Evolutionary conservation across 1,140 invertebrate species (phyloP), one percentile per base, ranked within the genome.

Genomic region (Drosophila punjabiensis): DNA sequence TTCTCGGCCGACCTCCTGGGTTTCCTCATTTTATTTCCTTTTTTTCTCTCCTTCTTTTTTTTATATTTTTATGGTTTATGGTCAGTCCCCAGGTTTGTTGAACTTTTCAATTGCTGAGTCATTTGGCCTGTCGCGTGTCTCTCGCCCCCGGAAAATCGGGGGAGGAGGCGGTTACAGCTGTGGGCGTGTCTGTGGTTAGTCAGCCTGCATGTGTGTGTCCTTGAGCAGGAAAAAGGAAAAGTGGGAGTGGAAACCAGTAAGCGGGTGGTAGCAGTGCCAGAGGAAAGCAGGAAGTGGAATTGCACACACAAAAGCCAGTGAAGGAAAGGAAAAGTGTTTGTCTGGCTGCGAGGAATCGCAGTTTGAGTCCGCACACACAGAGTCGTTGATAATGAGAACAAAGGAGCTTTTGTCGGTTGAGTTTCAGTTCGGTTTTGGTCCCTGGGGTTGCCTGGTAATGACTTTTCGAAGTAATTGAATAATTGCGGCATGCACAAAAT

Each of bases 41-140:
- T 24, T 5, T 9, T 9, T 28, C 41, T n/a, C n/a, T 16, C 35
- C 35, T 37, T 33, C 8, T 65, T 45, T 59, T 35, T 75, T 41
- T 50, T 48, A 33, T 59, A 58, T 67, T 58, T 68, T 76, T 80
- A 87, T 79, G 73, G 64, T 76, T 88, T 70, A 88, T 65, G 83
- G 66, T 79, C 66, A 71, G 59, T 74, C 56, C 56, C 67, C 76
- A 59, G 73, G 77, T 80, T 87, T 87, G 76, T 88, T 88, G 65
- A 88, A 88, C 84, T 79, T 79, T 78, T 61, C 78, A 53, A 43
- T 77, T 77, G 81, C 81, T 89, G 85, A 89, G 78, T 89, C 85
- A 89, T 77, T 76, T 80, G 69, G 64, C 39, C 45, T 58, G 41
- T 64, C 63, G 50, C 61, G 69, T 74, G 73, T 59, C 53, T 47